Evolutionary conservation across 2,113 vertebrate species (phyloP).

Genomic region (Gallinago jamesoni): DNA sequence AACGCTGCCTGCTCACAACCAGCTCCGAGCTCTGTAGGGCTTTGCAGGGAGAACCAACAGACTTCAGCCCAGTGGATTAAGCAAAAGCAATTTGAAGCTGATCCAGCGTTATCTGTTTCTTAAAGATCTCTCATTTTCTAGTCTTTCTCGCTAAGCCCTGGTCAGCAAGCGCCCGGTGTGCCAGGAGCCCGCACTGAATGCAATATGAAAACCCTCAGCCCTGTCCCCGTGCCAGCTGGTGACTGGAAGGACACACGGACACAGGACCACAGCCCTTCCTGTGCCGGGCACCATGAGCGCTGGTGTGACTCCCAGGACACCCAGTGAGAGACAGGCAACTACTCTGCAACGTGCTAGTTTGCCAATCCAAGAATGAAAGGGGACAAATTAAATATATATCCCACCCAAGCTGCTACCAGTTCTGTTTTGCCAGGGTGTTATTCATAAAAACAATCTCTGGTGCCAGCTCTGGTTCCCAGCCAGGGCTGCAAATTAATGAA

Average conservation of each 20-base stretch:
- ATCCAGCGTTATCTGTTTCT: neutral
- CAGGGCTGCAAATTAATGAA: conserved; percentile 17
- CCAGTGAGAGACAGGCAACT: neutral
- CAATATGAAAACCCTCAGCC: neutral
- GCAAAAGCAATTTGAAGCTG: neutral
- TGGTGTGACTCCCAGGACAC: neutral
- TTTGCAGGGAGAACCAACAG: neutral
- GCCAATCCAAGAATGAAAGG: neutral
- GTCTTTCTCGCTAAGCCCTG: neutral
- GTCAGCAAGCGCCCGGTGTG: neutral
- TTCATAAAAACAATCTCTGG: conserved; percentile 18
- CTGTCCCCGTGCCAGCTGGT: neutral
- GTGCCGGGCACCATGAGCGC: neutral
- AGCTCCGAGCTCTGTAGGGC: neutral
- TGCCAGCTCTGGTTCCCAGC: conserved; percentile 37
- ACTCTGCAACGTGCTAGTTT: neutral
- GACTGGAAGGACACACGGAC: neutral
- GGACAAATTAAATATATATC: neutral
- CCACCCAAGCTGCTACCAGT: conserved; percentile 30
- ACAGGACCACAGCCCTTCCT: accelerated
- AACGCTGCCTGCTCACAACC: neutral
- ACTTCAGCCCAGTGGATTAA: neutral
- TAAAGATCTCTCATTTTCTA: neutral
- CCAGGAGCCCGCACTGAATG: neutral
- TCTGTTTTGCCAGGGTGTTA: neutral